Evolutionary conservation across 2,113 vertebrate species (phyloP), one percentile per base, ranked within the genome.

Genomic region (Orientallactaga bullata): DNA sequence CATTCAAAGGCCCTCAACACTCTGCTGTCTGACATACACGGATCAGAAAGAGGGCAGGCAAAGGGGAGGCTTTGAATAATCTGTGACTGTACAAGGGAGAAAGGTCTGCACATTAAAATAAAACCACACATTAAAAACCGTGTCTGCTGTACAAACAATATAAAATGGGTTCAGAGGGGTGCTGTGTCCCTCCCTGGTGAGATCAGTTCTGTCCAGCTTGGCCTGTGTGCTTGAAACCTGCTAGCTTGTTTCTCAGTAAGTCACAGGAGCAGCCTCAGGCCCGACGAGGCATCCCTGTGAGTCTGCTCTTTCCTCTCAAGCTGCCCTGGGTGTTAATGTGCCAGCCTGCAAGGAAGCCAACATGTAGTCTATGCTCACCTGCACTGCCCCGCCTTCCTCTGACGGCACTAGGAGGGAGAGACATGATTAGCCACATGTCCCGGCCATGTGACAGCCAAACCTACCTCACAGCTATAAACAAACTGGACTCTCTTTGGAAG

Each of bases 21-120:
- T 96, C 97, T 65, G 4, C 88, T 96, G 91, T 96, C 96, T 97
- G 97, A 95, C 97, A 97, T 63, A 94, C 37, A 95, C 94, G 15
- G 55, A 88, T 95, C 93, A 97, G 95, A 96, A 84, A 96, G 60
- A 92, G 85, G 95, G 86, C 91, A 96, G 85, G 90, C 90, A 47
- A 47, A 91, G 83, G 85, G 96, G 89, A 96, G 88, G 90, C 72
- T 4, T 7, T 5, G 81, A 96, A 95, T 95, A 55, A 73, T 92
- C 9, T 51, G 93, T 94, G 92, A 72, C 35, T 89, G 73, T 93
- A 83, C 28, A 87, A 78, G 84, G 84, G 20, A 94, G 78, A 96
- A 97, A 96, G 97, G 96, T 77, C 97, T 96, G 95, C 73, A 97
- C 94, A 95, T 96, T 88, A 95, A 98, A 97, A 97, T 97, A 98